Conservation (phyloP, 2,797 vertebrate genomes). For the Xenopus petersii region DNA sequence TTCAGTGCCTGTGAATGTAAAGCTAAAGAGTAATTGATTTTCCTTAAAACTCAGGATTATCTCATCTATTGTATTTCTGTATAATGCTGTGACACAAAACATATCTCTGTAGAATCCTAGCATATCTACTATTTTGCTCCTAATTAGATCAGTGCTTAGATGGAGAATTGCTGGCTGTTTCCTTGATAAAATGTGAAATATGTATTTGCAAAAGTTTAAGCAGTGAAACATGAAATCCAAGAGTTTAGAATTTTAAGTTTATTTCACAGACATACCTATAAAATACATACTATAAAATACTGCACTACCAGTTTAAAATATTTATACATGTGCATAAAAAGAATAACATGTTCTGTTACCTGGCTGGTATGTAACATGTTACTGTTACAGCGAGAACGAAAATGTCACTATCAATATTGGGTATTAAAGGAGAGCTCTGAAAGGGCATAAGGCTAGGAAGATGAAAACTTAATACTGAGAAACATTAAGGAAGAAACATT, state of each 20-base stretch:
- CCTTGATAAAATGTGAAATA: conserved; percentile 29
- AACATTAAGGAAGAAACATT: no score
- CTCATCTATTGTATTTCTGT: conserved; percentile 48
- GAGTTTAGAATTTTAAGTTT: not conserved
- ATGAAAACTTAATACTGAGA: no score
- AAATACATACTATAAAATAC: no score
- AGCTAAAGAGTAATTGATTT: conserved; percentile 68
- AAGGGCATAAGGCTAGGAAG: no score
- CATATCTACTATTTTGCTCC: conserved; percentile 53
- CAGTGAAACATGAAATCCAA: conserved; percentile 4
- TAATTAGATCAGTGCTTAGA: conserved; percentile 47
- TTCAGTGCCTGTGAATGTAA: conserved; percentile 60
- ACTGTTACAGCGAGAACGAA: no score
- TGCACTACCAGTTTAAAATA: no score
- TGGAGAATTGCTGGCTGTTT: conserved; percentile 40
- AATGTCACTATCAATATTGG: no score
- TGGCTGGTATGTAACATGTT: no score
- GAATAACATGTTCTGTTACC: no score
- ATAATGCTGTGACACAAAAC: conserved; percentile 49
- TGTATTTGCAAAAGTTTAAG: conserved; percentile 16
- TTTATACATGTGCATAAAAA: no score
- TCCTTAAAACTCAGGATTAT: conserved; percentile 55
- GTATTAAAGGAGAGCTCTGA: no score
- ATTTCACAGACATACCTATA: no score
- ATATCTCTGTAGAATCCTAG: conserved; percentile 34